These are phyloP conservation scores for Tragelaphus strepsiceros DNA, from an alignment of 2,113 vertebrate genomes.

Conservation along the genomic window DNA sequence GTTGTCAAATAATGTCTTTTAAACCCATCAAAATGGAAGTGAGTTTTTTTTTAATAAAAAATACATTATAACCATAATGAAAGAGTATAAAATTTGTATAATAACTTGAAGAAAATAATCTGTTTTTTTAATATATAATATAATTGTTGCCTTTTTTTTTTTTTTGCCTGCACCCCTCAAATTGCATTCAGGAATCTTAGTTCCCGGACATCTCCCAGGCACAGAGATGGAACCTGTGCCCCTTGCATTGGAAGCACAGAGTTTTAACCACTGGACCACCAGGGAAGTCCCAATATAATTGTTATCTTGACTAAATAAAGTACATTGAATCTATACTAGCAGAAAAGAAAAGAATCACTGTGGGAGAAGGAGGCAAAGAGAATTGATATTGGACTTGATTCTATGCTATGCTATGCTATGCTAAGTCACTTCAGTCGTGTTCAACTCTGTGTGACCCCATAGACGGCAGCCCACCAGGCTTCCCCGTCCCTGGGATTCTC, in stretches of 20 bases:
- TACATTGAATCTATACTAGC: background rate
- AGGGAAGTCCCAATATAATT: background rate
- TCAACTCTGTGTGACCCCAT: too few species aligned
- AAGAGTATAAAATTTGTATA: background rate
- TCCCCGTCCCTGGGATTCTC: too few species aligned
- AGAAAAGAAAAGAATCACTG: background rate
- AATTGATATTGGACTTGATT: background rate
- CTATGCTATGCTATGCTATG: background rate
- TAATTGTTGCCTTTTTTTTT: background rate
- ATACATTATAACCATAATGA: background rate
- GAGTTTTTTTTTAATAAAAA: background rate
- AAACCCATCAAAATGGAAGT: background rate
- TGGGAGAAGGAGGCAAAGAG: background rate
- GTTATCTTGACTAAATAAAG: background rate
- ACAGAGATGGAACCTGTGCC: background rate
- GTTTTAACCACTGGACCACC: background rate
- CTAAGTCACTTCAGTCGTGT: too few species aligned
- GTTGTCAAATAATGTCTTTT: background rate
- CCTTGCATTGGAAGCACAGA: background rate
- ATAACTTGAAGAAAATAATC: background rate
- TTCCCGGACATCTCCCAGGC: background rate
- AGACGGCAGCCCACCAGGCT: too few species aligned
- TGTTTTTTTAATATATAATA: background rate
- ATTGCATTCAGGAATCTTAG: background rate
- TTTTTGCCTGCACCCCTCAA: background rate